Evolutionary conservation across 1,140 invertebrate genomes (phyloP), one percentile per base, ranked within the genome.

Genomic region (Cardiocondyla obscurior): DNA sequence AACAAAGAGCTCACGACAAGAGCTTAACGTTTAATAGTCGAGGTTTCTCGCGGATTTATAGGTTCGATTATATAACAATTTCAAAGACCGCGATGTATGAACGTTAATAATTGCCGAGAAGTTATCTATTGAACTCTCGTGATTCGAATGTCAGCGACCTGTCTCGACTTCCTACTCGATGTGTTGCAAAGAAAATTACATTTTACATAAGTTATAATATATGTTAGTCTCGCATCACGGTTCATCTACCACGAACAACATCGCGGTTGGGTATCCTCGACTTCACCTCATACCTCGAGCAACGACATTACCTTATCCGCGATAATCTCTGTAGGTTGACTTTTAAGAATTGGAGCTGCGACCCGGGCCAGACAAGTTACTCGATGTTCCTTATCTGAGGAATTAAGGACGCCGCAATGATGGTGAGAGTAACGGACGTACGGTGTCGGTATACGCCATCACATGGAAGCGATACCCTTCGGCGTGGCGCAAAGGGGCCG

Each of bases 391-490:
- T 88, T 83, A 88, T 89, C 82, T 77, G 65, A 79, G 49, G 57
- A 88, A 88, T 89, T 88, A 74, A 81, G 85, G 81, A 84, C 62
- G 70, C 33, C n/a, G 46, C 64, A 79, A 88, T 79, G 77, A 87
- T 33, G 74, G 60, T 60, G 44, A 51, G 49, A 36, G 25, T 46
- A 79, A 36, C 49, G 49, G 42, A 85, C 28, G 28, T 33, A 36
- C 39, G 65, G 10, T 30, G 39, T 42, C 36, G 30, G 73, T 36
- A 33, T 74, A 84, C 10, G 53, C 25, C 39, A 42, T 58, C 51
- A 39, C 67, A 10, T 86, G 85, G 82, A 84, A 86, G 74, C 62
- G 85, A 87, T 87, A 87, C 76, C 65, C 85, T 87, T 85, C 85
- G 85, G 85, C 81, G 16, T 33, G 81, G 19, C 39, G 82, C 86